Conservation (phyloP, 2,888 invertebrate genomes). For the Brassicogethes aeneus region DNA sequence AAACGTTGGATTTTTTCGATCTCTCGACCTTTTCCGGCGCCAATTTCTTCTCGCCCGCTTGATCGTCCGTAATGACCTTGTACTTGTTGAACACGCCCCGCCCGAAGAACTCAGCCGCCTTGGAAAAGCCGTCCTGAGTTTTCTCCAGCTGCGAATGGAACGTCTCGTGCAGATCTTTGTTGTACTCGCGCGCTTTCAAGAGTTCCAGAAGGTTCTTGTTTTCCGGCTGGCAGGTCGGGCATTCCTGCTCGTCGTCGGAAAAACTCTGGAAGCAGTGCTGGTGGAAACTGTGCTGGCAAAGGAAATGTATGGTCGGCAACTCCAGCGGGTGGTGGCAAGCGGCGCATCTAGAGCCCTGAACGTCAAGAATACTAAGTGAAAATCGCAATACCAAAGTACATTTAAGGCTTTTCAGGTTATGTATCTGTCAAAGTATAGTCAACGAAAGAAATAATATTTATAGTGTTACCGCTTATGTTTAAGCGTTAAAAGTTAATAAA, state of each 20-base stretch:
- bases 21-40: slow-evolving; percentile 13
- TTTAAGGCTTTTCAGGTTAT: too few species aligned
- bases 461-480: too few species aligned
- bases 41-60: slow-evolving; percentile 19
- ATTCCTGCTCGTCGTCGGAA: slow-evolving; percentile 81
- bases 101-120: slow-evolving; percentile 88
- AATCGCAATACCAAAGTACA: too few species aligned
- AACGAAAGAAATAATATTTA: too few species aligned
- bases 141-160: slow-evolving; percentile 58
- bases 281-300: slow-evolving; percentile 94
- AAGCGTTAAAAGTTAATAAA: too few species aligned
- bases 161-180: slow-evolving; percentile 56
- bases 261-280: slow-evolving; percentile 90
- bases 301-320: slow-evolving; percentile 85
- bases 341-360: slow-evolving; percentile 63
- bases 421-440: too few species aligned
- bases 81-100: slow-evolving; percentile 79
- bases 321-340: slow-evolving; percentile 83
- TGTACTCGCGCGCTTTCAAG: slow-evolving; percentile 56
- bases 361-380: too few species aligned
- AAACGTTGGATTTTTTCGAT: too few species aligned
- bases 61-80: slow-evolving; percentile 49
- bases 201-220: slow-evolving; percentile 64
- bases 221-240: slow-evolving; percentile 73
- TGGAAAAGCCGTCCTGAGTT: slow-evolving; percentile 66